These are phyloP conservation scores for Neocrepidodera transversa DNA, from an alignment of 2,888 invertebrate species.

Conservation along the genomic window DNA sequence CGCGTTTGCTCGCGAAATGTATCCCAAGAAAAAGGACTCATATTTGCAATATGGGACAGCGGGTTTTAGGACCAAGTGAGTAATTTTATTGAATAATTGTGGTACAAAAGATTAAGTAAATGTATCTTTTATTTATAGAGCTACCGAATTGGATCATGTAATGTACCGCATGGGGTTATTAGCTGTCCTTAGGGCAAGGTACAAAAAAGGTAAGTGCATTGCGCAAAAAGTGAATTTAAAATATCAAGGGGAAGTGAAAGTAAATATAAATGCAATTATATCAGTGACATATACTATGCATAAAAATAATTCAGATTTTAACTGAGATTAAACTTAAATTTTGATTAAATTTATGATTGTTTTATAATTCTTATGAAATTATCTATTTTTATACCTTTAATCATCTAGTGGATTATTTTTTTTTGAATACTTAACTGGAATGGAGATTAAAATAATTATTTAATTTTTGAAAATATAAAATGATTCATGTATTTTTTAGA, in stretches of 20 bases:
- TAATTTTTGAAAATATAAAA: no score
- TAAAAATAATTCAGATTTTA: not conserved
- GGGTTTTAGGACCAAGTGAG: slow-evolving; percentile 82
- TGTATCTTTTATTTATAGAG: slow-evolving; percentile 66
- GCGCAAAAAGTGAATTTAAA: slow-evolving; percentile 7
- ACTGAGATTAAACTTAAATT: no score
- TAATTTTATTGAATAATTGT: slow-evolving; percentile 34
- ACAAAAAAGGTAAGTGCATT: slow-evolving; percentile 72
- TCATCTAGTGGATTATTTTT: no score
- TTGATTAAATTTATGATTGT: not conserved
- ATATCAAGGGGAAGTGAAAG: slow-evolving; percentile 20
- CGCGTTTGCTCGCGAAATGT: slow-evolving; percentile 81
- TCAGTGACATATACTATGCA: no score
- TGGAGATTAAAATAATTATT: no score
- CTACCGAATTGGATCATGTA: slow-evolving; percentile 84
- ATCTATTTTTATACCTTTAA: not conserved
- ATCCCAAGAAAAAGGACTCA: slow-evolving; percentile 72
- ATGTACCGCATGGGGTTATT: slow-evolving; percentile 94
- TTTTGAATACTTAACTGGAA: no score
- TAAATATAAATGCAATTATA: not conserved
- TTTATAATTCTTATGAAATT: not conserved
- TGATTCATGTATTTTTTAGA: no score
- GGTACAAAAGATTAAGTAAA: slow-evolving; percentile 29
- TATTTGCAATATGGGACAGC: slow-evolving; percentile 84
- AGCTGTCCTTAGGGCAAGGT: slow-evolving; percentile 86